Conservation (phyloP, 2,797 vertebrate species). For the Hafferia zeledoni region DNA sequence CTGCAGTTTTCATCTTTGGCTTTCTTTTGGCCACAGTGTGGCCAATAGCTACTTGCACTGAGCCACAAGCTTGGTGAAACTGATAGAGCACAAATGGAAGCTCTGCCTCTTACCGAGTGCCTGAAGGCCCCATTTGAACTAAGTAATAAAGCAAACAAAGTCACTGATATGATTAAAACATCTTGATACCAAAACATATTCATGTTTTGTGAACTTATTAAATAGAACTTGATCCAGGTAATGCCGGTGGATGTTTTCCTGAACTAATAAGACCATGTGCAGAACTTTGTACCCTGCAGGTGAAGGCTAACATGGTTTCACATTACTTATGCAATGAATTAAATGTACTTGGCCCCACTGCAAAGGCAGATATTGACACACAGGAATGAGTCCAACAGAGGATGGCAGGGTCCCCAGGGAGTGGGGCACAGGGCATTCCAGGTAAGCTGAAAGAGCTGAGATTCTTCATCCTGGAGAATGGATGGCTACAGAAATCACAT, state of each 20-base stretch:
- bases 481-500: rapidly evolving
- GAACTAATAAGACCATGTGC: neutral
- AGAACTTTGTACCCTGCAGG: slow-evolving; percentile 52
- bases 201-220: neutral
- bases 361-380: neutral
- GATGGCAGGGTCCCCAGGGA: neutral
- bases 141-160: neutral
- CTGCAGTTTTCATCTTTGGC: neutral
- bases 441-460: neutral
- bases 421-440: neutral
- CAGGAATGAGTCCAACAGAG: neutral
- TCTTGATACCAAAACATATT: neutral
- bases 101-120: neutral
- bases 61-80: neutral
- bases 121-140: neutral
- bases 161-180: neutral
- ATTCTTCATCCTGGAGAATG: neutral
- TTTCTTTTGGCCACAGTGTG: neutral
- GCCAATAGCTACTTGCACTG: neutral
- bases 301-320: neutral
- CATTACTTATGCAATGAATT: neutral
- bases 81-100: neutral
- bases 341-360: neutral
- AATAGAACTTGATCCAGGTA: slow-evolving; percentile 25
- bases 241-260: neutral